These are phyloP conservation scores for Pandemis cinnamomeana DNA, from an alignment of 2,888 invertebrate genomes.

Conservation along the genomic window DNA sequence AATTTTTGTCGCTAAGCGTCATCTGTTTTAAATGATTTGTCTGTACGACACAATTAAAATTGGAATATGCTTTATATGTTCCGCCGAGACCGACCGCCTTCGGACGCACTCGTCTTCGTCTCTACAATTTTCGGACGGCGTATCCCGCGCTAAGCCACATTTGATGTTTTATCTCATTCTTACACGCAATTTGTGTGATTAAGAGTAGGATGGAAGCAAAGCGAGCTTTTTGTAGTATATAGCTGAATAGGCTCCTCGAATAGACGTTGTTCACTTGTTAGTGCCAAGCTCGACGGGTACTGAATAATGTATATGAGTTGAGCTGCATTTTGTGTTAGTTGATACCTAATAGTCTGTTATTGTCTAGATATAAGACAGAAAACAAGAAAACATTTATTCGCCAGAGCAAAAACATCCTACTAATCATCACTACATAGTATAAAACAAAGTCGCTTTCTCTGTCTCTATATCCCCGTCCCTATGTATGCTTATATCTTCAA, in stretches of 20 bases:
- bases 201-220: neutral
- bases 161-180: neutral
- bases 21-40: no score
- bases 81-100: no score
- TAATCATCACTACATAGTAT: no score
- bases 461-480: no score
- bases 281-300: neutral
- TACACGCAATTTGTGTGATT: neutral
- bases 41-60: neutral
- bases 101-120: neutral
- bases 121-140: neutral
- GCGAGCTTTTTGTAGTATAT: neutral
- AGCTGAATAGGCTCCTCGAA: neutral
- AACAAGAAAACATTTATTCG: no score
- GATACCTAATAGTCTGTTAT: neutral
- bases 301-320: slow-evolving; percentile 9
- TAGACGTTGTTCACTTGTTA: neutral
- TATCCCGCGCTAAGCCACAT: neutral
- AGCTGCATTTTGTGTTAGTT: slow-evolving; percentile 1
- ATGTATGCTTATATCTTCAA: no score
- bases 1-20: no score
- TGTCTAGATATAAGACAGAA: no score
- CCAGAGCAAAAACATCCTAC: no score
- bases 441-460: no score
- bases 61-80: neutral